Base-by-base conservation (phyloP, 2,113 vertebrate genomes). In the Suncus etruscus region DNA sequence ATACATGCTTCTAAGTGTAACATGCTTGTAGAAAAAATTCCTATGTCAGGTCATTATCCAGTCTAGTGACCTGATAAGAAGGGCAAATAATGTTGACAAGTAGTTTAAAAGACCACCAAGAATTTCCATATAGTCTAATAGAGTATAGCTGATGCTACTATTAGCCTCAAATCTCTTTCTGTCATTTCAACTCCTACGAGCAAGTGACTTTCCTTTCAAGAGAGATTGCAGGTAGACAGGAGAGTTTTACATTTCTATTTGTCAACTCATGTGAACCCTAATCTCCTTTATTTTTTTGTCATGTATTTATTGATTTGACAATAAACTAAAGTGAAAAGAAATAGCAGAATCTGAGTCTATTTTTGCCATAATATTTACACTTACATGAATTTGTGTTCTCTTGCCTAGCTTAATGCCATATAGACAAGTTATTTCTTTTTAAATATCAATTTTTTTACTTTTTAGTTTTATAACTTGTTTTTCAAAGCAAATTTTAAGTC, bases 261-360 rank as follows among this genome's bases (percentile, higher is more conserved):
- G 31, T 47, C 22, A 5, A 16, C 5, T 82, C n/a, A 24, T 29
- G 89, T 70, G 7, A 18, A 69, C 9, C 45, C 4, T 29, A 4
- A 31, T 6, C 29, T 78, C 29, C 31, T 70, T 61, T 70, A 47
- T 48, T 18, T 31, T 91, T 87, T 79, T 77, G 20, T 15, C 16
- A 66, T 8, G 73, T 74, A 20, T 82, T 69, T 83, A 12, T 45
- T 75, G 27, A 10, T 66, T 77, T 84, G 32, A 51, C n/a, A 73
- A 47, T 10, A 76, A 81, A 74, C 24, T 15, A 54, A 54, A 80
- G n/a, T 77, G 73, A 89, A 90, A 92, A 39, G 6, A 84, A 45
- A 65, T 83, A 90, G 48, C 58, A 91, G 70, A 87, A 91, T 91
- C 65, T 91, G 48, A 77, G 70, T 89, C 61, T 72, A 8, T 91